Conservation (phyloP, 2,888 invertebrate genomes). For the Trichogramma evanescens region DNA sequence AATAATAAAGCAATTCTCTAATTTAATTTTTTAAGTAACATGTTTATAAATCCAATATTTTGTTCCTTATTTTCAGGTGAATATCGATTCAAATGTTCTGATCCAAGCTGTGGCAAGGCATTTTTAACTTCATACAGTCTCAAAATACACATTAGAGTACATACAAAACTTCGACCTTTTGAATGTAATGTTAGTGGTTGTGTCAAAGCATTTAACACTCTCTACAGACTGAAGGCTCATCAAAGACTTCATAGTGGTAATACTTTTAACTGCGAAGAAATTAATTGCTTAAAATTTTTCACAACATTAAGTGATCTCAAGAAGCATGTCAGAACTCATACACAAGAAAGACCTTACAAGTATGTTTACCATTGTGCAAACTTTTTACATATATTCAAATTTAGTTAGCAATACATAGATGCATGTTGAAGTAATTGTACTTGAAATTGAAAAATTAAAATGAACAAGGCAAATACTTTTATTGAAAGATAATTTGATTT, state of each 20-base stretch:
- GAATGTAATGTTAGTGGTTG: slow-evolving; percentile 76
- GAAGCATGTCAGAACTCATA: slow-evolving; percentile 88
- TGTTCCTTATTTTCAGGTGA: slow-evolving; percentile 63
- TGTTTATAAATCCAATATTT: too few species aligned
- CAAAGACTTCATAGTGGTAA: slow-evolving; percentile 88
- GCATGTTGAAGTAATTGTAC: too few species aligned
- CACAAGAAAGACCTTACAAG: slow-evolving; percentile 84
- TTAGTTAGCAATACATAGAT: too few species aligned
- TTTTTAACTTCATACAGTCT: slow-evolving; percentile 92
- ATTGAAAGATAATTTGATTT: too few species aligned
- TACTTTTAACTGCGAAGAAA: slow-evolving; percentile 83
- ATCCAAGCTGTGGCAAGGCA: slow-evolving; percentile 82
- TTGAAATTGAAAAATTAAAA: too few species aligned
- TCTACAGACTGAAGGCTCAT: slow-evolving; percentile 85
- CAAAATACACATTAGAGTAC: slow-evolving; percentile 89
- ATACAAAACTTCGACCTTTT: slow-evolving; percentile 88
- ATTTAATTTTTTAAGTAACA: too few species aligned
- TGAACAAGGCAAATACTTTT: too few species aligned
- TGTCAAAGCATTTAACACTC: slow-evolving; percentile 88
- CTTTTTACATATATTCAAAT: too few species aligned
- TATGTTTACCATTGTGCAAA: slow-evolving; percentile 46
- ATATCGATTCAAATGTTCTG: slow-evolving; percentile 85
- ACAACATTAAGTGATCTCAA: slow-evolving; percentile 90
- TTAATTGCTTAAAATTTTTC: slow-evolving; percentile 82
- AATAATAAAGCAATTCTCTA: too few species aligned